These are phyloP conservation scores for Sceloporus undulatus DNA, from an alignment of 2,113 vertebrate species.

Conservation along the genomic window DNA sequence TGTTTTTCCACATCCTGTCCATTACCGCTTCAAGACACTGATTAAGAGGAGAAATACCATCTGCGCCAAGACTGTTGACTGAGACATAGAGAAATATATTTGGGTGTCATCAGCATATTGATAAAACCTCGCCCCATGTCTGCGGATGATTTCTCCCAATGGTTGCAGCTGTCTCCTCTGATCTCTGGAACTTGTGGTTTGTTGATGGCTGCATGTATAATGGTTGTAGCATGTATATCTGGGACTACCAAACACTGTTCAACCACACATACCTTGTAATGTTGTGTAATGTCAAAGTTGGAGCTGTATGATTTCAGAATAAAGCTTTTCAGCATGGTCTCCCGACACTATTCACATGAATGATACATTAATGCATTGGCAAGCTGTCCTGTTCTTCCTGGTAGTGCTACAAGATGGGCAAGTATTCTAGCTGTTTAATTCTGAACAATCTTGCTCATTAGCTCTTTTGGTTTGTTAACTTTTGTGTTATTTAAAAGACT, in stretches of 20 bases:
- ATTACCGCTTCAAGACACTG: no score
- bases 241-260: not conserved
- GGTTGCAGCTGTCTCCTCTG: not conserved
- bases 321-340: not conserved
- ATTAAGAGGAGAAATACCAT: no score
- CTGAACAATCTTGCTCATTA: not conserved
- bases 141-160: no score
- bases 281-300: not conserved
- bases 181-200: not conserved
- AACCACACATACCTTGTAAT: not conserved
- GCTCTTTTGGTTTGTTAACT: not conserved
- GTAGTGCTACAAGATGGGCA: not conserved
- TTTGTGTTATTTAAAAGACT: not conserved
- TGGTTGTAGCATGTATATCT: not conserved
- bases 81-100: no score
- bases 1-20: no score
- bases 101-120: no score
- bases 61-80: no score
- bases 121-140: no score
- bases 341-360: not conserved
- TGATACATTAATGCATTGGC: not conserved
- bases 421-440: not conserved
- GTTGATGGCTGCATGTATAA: not conserved
- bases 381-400: not conserved
- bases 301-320: not conserved